Evolutionary conservation across 2,113 vertebrate species (phyloP).

Genomic region (Microtus pennsylvanicus): DNA sequence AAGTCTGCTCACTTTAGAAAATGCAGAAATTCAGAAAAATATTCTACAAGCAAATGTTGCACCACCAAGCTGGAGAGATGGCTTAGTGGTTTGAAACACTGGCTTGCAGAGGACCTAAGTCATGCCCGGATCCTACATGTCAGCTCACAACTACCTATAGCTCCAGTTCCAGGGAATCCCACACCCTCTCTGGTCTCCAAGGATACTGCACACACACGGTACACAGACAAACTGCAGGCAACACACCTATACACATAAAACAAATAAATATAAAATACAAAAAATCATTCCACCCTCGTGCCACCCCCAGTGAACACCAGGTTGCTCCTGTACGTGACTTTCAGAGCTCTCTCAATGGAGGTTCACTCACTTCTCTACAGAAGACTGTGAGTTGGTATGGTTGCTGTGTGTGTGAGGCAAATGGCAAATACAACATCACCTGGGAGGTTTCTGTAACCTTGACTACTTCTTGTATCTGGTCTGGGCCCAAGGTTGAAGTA

Average conservation of each 20-base stretch:
- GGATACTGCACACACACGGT: neutral
- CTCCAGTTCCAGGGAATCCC: neutral
- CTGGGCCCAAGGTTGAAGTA: neutral
- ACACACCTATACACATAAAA: neutral
- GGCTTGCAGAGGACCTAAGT: neutral
- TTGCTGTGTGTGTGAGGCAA: neutral
- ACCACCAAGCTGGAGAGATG: neutral
- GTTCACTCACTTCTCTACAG: no score
- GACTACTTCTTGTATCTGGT: neutral
- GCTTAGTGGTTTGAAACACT: neutral
- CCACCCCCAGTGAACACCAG: neutral
- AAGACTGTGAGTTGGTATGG: no score
- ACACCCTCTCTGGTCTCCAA: neutral
- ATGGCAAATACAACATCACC: neutral
- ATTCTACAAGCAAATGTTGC: neutral
- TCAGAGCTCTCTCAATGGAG: rapidly evolving
- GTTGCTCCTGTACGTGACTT: neutral
- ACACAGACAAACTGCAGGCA: neutral
- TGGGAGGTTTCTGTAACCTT: neutral
- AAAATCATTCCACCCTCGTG: neutral
- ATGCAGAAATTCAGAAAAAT: neutral
- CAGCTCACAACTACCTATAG: neutral
- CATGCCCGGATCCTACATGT: neutral
- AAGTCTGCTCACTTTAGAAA: constrained; percentile 30
- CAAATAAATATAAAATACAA: neutral